Conservation (phyloP, 2,113 vertebrate species). For the Cyphomyrus plagiostoma region DNA sequence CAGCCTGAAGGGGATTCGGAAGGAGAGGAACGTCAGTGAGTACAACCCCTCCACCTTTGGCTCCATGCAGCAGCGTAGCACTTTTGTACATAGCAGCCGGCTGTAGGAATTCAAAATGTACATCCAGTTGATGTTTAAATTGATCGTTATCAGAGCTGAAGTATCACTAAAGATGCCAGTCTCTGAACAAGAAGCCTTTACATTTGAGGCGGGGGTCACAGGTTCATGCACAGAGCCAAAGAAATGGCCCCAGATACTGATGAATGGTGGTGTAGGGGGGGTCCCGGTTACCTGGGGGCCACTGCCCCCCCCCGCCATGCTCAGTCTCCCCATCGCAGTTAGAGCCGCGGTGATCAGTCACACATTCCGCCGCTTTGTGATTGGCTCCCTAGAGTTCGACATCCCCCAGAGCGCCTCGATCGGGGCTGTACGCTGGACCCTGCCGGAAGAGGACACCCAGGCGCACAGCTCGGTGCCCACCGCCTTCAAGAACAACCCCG, state of each 20-base stretch:
- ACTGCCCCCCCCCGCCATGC: background rate
- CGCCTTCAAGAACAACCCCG: slow-evolving; percentile 13
- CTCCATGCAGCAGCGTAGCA: background rate
- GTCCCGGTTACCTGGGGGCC: background rate
- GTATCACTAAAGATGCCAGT: background rate
- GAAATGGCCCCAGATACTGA: background rate
- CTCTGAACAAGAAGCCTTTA: background rate
- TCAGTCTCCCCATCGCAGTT: no score
- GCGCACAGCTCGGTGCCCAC: slow-evolving; percentile 27
- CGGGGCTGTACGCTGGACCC: slow-evolving; percentile 30
- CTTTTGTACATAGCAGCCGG: background rate
- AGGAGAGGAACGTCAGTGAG: slow-evolving; percentile 25
- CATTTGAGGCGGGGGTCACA: background rate
- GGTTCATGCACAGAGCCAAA: background rate
- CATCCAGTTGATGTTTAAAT: background rate
- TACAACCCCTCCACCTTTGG: background rate
- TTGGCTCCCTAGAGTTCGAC: background rate
- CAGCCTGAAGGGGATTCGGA: slow-evolving; percentile 36
- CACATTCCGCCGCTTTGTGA: background rate
- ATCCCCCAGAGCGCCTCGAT: slow-evolving; percentile 24
- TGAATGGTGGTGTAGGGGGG: background rate
- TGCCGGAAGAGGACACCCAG: slow-evolving; percentile 25
- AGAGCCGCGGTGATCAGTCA: background rate
- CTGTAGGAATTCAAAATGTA: background rate
- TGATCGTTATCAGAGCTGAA: background rate